These are phyloP conservation scores for Sorex fumeus DNA, from an alignment of 2,113 vertebrate genomes.

Conservation along the genomic window DNA sequence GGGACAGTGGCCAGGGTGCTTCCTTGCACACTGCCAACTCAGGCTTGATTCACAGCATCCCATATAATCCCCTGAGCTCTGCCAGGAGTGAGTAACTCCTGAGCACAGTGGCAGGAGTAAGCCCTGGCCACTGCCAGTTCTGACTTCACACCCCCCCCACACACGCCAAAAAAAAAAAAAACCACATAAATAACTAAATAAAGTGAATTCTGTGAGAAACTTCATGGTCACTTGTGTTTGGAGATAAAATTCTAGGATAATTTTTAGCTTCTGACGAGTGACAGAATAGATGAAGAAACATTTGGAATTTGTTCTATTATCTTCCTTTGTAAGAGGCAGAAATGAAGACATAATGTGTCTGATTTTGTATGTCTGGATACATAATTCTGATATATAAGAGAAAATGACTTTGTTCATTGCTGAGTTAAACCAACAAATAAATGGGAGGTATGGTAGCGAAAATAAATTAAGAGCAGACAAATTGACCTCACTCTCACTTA, in stretches of 20 bases:
- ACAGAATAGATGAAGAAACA: background rate
- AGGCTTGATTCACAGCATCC: too few relatives aligned
- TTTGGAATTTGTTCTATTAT: background rate
- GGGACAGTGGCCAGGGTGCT: too few relatives aligned
- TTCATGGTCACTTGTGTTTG: background rate
- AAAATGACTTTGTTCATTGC: background rate
- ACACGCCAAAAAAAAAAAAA: too few relatives aligned
- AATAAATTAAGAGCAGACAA: background rate
- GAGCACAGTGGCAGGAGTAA: too few relatives aligned
- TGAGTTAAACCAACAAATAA: background rate
- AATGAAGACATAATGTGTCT: slow-evolving; percentile 6
- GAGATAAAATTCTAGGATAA: background rate
- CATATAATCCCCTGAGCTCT: too few relatives aligned
- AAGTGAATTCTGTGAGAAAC: background rate
- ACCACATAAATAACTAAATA: too few relatives aligned
- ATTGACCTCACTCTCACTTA: background rate
- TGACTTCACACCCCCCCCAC: too few relatives aligned
- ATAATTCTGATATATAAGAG: background rate
- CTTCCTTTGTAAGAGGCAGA: background rate
- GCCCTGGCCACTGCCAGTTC: too few relatives aligned
- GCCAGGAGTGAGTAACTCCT: too few relatives aligned
- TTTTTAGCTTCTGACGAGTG: background rate
- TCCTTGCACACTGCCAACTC: too few relatives aligned
- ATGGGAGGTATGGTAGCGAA: background rate
- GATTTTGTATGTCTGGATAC: background rate